A percentile compares a stretch with the other conserved stretches of the same genome.
Conservation (phyloP, 2,797 vertebrate species). For the Enteromius mattozi region DNA sequence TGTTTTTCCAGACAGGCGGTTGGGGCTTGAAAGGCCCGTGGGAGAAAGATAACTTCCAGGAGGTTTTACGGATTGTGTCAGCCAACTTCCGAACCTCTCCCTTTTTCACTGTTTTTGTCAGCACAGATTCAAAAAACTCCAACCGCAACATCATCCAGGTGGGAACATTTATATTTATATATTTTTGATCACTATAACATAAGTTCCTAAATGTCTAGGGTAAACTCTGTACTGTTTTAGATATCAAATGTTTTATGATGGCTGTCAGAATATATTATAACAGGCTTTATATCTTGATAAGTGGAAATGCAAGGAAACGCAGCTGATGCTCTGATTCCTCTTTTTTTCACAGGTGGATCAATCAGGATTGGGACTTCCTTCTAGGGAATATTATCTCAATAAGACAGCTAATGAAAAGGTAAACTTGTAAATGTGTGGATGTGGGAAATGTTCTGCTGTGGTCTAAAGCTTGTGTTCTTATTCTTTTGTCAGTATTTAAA, state of each 20-base stretch:
- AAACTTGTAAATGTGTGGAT: background rate
- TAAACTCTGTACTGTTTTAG: background rate
- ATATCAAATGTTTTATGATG: slow-evolving; percentile 8
- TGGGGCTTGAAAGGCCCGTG: slow-evolving; percentile 89
- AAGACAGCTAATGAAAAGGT: slow-evolving; percentile 96
- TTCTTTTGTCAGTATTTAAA: slow-evolving; percentile 83
- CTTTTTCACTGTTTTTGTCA: slow-evolving; percentile 94
- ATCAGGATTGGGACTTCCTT: slow-evolving; percentile 91
- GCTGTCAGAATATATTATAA: background rate
- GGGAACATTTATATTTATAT: background rate
- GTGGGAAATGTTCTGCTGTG: background rate
- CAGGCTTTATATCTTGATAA: background rate
- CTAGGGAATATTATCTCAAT: slow-evolving; percentile 96
- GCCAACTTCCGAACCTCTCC: slow-evolving; percentile 87
- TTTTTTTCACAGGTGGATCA: slow-evolving; percentile 87
- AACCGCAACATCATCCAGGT: slow-evolving; percentile 97
- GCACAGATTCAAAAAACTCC: slow-evolving; percentile 94
- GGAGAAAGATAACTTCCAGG: slow-evolving; percentile 89
- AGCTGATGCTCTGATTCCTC: slow-evolving; percentile 25
- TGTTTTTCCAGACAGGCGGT: slow-evolving; percentile 86
- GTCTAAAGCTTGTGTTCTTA: background rate
- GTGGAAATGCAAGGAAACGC: slow-evolving; percentile 2
- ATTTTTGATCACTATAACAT: background rate
- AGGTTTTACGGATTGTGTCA: slow-evolving; percentile 85
- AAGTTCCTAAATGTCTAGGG: background rate